Evolutionary conservation across 2,797 vertebrate genomes (phyloP), one percentile per base, ranked within the genome.

Genomic region (Astyanax mexicanus): DNA sequence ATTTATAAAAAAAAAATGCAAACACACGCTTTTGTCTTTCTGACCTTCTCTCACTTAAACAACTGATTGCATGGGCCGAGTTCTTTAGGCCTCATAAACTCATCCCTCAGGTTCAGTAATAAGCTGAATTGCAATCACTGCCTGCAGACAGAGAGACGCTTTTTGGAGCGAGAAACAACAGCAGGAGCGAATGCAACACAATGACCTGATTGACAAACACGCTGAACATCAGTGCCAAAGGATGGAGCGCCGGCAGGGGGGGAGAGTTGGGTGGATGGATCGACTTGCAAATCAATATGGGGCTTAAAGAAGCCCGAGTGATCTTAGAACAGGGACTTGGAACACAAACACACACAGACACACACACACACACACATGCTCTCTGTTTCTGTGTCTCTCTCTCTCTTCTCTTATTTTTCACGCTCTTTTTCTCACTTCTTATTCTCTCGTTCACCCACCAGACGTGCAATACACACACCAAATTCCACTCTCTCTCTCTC

Each of bases 201-300:
- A 84, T 80, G 65, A 80, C 77, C 67, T 64, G 79, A 83, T 51
- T 80, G 77, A 79, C 64, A 82, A 84, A 83, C 77, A 77, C 62
- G 6, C 68, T 55, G 74, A 60, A 75, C 75, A 77, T 72, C 61
- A 72, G 62, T 55, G 72, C 71, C 51, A 66, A 79, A 73, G 61
- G 67, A 78, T 57, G 49, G 79, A 60, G 62, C 13, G 62, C 62
- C 7, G 68, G 47, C 40, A 44, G 69, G 71, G 54, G 49, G 62
- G 54, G 49, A 62, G 76, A 62, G 79, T 21, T 29, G 65, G 69
- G 72, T 49, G 49, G 67, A 60, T 71, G 17, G 79, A 82, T 83
- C 62, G 76, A 80, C 52, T 74, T 70, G 76, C 72, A 76, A 83
- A 89, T 91, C 86, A 80, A 88, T 89, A 86, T 55, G n/a, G 44